A percentile compares a stretch with the other conserved stretches of the same genome.
Conservation (phyloP, 2,113 vertebrate species). For the Catharus bicknelli region DNA sequence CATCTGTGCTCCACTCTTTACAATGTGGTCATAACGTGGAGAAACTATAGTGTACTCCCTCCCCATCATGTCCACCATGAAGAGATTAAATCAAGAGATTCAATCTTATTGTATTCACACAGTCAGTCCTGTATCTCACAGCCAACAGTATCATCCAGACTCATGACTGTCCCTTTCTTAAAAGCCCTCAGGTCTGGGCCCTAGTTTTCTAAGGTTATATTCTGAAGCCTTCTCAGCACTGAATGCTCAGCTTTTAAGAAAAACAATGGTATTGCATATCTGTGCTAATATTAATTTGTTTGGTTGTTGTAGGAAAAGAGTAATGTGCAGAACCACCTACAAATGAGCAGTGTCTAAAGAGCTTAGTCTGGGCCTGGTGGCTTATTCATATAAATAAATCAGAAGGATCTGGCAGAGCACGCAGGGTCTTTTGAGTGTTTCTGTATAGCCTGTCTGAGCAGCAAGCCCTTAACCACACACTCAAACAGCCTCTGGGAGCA, state of each 20-base stretch:
- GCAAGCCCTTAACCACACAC: constrained; percentile 45
- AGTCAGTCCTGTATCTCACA: background rate
- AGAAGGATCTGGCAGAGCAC: constrained; percentile 41
- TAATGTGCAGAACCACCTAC: constrained; percentile 31
- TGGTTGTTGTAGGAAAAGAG: constrained; percentile 1
- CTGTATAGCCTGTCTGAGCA: constrained; percentile 54
- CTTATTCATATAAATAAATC: constrained; percentile 64
- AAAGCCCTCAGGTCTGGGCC: background rate
- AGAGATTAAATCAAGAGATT: background rate
- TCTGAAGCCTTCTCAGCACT: background rate
- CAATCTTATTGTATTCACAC: background rate
- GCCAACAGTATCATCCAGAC: background rate
- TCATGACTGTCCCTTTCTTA: background rate
- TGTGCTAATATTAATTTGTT: constrained; percentile 42
- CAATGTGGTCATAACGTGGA: background rate
- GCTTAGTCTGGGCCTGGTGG: constrained; percentile 17
- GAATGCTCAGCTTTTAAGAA: constrained; percentile 5
- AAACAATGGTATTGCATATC: background rate
- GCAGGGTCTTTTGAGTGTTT: constrained; percentile 42
- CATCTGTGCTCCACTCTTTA: constrained; percentile 8
- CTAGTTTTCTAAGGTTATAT: background rate
- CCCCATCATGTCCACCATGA: background rate
- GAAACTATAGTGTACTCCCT: background rate
- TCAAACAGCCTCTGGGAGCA: constrained; percentile 47
- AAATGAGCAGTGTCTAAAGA: constrained; percentile 36